Conservation (phyloP, 2,888 invertebrate species). For the Oscheius onirici region DNA sequence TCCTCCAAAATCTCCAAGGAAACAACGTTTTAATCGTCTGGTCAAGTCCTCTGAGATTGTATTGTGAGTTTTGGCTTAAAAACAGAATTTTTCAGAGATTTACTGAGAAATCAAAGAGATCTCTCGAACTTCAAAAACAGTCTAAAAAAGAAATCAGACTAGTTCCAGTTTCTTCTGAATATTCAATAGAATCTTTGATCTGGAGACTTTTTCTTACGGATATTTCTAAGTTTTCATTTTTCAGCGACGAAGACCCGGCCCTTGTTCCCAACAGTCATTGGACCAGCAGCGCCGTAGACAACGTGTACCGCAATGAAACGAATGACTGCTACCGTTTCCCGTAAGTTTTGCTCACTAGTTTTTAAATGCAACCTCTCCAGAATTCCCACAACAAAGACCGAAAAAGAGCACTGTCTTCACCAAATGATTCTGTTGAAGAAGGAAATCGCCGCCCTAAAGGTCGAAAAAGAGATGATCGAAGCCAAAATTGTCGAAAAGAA, state of each 20-base stretch:
- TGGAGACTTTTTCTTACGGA: not conserved
- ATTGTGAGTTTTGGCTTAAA: not conserved
- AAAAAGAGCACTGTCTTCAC: conserved; percentile 37
- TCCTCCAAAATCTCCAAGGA: not conserved
- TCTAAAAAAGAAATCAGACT: too few species aligned
- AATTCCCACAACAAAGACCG: conserved; percentile 32
- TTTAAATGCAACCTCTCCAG: conserved; percentile 18
- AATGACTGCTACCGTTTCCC: not conserved
- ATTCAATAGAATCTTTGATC: not conserved
- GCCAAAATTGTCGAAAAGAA: not conserved
- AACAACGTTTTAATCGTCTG: not conserved
- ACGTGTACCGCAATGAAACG: not conserved
- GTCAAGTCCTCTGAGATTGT: not conserved
- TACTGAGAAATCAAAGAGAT: not conserved
- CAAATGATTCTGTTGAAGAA: conserved; percentile 28
- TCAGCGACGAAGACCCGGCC: conserved; percentile 15
- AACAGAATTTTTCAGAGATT: not conserved
- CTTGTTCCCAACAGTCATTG: not conserved
- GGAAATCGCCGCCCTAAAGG: conserved; percentile 34
- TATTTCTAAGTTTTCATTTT: not conserved
- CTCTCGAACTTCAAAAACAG: too few species aligned
- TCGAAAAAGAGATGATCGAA: not conserved
- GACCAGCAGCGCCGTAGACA: conserved; percentile 1
- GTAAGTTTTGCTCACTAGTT: not conserved
- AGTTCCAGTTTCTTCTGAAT: too few species aligned